Evolutionary conservation across 30 jellyfish, hydroid and myxozoan genomes (phyloP).

Genomic region (Aurelia coerulea): DNA sequence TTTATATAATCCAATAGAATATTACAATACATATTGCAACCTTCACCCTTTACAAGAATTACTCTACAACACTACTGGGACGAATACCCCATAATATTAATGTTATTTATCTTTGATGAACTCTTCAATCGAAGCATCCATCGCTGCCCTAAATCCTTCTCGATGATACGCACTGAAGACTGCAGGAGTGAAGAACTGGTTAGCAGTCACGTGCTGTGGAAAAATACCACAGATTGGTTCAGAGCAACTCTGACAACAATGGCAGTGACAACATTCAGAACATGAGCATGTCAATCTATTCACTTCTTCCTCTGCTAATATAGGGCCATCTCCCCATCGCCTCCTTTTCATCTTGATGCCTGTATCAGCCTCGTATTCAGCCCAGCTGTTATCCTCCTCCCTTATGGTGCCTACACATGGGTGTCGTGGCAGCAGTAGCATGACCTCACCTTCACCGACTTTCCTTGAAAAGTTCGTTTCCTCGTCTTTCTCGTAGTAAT

Average conservation of each 20-base stretch:
- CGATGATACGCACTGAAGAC: slow-evolving; percentile 83
- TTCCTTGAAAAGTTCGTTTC: slow-evolving; percentile 15
- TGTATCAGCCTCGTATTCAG: slow-evolving; percentile 42
- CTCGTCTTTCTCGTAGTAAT: slow-evolving; percentile 54
- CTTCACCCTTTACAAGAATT: too few species aligned
- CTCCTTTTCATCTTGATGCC: slow-evolving; percentile 34
- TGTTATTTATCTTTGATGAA: neutral
- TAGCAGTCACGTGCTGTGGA: slow-evolving; percentile 81
- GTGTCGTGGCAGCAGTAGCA: slow-evolving; percentile 65
- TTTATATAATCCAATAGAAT: too few species aligned
- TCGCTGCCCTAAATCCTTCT: slow-evolving; percentile 76
- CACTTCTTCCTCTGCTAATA: slow-evolving; percentile 43
- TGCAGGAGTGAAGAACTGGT: slow-evolving; percentile 76
- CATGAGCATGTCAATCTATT: slow-evolving; percentile 65
- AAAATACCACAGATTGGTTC: slow-evolving; percentile 69
- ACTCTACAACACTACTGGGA: too few species aligned
- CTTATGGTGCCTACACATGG: slow-evolving; percentile 40
- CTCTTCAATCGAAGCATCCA: slow-evolving; percentile 40
- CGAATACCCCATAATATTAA: too few species aligned
- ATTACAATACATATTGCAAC: too few species aligned
- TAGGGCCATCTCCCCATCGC: slow-evolving; percentile 80
- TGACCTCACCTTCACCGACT: slow-evolving; percentile 67
- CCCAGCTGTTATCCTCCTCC: slow-evolving; percentile 33
- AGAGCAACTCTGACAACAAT: slow-evolving; percentile 51
- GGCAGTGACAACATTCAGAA: slow-evolving; percentile 67